Base-by-base conservation (phyloP, 2,888 invertebrate species). In the Apotomis betuletana region DNA sequence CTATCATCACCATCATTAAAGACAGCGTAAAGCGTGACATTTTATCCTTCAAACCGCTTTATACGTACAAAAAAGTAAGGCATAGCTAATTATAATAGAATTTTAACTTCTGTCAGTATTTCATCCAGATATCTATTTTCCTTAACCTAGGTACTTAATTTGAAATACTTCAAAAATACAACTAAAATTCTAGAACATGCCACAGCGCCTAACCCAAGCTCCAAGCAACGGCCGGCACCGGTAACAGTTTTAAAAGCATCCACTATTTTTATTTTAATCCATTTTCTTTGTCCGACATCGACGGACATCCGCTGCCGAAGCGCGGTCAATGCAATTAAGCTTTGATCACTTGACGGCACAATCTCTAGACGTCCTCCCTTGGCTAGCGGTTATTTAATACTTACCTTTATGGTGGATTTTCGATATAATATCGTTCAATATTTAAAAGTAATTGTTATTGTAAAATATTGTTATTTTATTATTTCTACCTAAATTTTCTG, bases 241-340 rank as follows among this genome's bases (percentile, higher is more conserved):
- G 27, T 27, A 67, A 67, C 72, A 72, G 62, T 76, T 75, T 70
- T 36, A 76, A 72, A 77, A 74, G 76, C 77, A 75, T 74, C 74
- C 77, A 77, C 76, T 85, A 86, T 88, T 89, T 90, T 89, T 89
- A 87, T 90, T 90, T 89, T 89, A 85, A 90, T 89, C 88, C 85
- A 88, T 88, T 90, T 90, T 87, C 86, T 86, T 83, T 86, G 86
- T 84, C 82, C 80, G 80, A 85, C 88, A 88, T 87, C 87, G 84
- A 85, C 88, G 90, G 90, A 91, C 81, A 76, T 90, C 91, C 90
- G 87, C 78, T 78, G 77, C 79, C 82, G 83, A 82, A 84, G 86
- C 87, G 82, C 86, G 88, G 88, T 87, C 89, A 88, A 89, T 86
- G 90, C 89, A 91, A 91, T 91, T 90, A 91, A 89, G 89, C 89